Evolutionary conservation across 2,888 invertebrate species (phyloP).

Genomic region (Anorthoa munda): DNA sequence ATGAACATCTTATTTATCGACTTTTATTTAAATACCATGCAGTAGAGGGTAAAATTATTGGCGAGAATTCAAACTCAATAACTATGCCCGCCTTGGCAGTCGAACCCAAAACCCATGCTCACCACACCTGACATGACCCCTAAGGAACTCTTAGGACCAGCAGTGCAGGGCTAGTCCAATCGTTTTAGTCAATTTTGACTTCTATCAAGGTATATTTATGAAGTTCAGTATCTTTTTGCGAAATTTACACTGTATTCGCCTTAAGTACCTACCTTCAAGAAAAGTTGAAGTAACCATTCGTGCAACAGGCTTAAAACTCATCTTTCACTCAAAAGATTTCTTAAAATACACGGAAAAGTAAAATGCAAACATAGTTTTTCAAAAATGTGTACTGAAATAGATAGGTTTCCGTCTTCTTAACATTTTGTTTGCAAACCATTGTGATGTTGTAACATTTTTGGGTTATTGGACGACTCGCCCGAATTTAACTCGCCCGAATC

Average conservation of each 20-base stretch:
- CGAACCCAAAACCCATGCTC: no score
- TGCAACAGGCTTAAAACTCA: not conserved
- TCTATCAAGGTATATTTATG: not conserved
- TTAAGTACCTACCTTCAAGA: conserved; percentile 9
- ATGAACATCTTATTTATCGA: no score
- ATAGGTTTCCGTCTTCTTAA: not conserved
- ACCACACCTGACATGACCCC: rapidly evolving
- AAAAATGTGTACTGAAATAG: not conserved
- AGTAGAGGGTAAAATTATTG: no score
- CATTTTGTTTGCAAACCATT: not conserved
- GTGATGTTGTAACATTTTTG: no score
- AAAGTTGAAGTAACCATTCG: conserved; percentile 9
- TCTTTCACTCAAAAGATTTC: conserved; percentile 4
- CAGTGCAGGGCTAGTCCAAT: no score
- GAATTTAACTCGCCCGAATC: no score
- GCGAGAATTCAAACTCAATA: no score
- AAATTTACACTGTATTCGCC: conserved; percentile 3
- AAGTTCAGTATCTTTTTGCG: not conserved
- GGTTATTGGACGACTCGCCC: no score
- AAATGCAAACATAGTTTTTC: not conserved
- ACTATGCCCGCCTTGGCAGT: no score
- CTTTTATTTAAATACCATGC: no score
- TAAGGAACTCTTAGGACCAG: no score
- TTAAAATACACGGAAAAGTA: not conserved
- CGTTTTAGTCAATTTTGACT: no score